Base-by-base conservation (phyloP, 2,113 vertebrate genomes). In the Cephalophus harveyi region DNA sequence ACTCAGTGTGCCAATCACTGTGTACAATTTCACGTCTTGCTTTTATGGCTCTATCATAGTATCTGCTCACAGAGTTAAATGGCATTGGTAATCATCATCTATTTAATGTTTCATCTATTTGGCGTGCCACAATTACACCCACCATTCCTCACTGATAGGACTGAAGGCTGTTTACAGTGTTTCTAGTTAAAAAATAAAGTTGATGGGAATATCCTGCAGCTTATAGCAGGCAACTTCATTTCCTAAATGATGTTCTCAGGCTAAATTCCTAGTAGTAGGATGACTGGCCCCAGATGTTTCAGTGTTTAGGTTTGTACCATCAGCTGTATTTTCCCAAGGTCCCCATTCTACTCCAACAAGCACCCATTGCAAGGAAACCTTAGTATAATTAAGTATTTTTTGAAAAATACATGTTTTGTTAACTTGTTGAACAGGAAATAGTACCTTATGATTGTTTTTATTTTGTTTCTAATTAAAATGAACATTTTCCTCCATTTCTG, bases 161-260 rank as follows among this genome's bases (percentile, higher is more conserved):
- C 19, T 55, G 71, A 23, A 83, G 27, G 36, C 2, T 94, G 46
- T 40, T 90, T 95, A 1, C 17, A 79, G 36, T 88, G 87, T 96
- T 81, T 88, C 89, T 28, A 74, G 17, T 62, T 84, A 95, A 57
- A 97, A 97, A 76, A 40, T 52, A 83, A 94, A 87, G 30, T 78
- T 78, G 27, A 50, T 92, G 40, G 46, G 5, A 87, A 87, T 13
- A 62, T 55, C 15, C 43, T 25, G 92, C 13, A 78, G 14, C 40
- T 81, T 23, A 59, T 4, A 91, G 83, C 7, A 89, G 89, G 87
- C 12, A 89, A 87, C 50, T 93, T 88, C 17, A 54, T 87, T 83
- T 87, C 62, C 15, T 83, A 30, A 95, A 82, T 4, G 23, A 23
- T 71, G 23, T 40, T 89, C n/a, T 95, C 30, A 82, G 10, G 40